phyloP scores from a whole-genome alignment of 2,113 vertebrate species.

The Capreolus pygargus region DNA sequence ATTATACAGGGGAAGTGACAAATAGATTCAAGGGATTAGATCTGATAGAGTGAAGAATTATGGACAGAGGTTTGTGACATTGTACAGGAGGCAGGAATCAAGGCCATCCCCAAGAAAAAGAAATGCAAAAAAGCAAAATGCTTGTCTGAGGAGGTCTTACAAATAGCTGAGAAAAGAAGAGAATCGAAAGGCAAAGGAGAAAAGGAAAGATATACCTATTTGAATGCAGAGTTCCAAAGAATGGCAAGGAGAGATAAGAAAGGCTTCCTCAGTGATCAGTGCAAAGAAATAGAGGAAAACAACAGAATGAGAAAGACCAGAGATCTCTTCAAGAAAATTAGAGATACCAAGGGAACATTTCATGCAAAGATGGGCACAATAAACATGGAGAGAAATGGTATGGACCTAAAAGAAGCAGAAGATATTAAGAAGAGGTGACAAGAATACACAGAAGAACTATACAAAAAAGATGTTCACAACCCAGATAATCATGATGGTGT shows the following conservation, averaged over 20 bases:
- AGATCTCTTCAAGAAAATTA: background rate
- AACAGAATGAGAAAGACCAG: background rate
- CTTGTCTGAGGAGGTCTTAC: background rate
- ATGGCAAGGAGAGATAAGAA: background rate
- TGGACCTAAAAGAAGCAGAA: background rate
- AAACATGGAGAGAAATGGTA: background rate
- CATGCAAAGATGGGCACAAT: background rate
- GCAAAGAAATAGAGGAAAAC: background rate
- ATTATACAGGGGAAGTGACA: background rate
- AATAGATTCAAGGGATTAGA: background rate
- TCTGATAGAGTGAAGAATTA: background rate
- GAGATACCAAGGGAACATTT: background rate
- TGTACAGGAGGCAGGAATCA: background rate
- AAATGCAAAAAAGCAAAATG: background rate
- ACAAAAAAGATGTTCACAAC: background rate
- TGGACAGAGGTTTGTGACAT: background rate
- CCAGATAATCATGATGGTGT: background rate
- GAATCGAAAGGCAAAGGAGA: background rate
- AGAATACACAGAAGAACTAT: background rate
- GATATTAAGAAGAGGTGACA: background rate
- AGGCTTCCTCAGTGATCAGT: background rate
- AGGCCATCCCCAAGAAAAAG: background rate
- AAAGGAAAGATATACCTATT: background rate
- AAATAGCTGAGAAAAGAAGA: background rate
- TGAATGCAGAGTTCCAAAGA: background rate